A percentile compares a stretch with the other conserved stretches of the same genome.
phyloP scores from a whole-genome alignment of 2,113 vertebrate species.

The Barnardius zonarius region DNA sequence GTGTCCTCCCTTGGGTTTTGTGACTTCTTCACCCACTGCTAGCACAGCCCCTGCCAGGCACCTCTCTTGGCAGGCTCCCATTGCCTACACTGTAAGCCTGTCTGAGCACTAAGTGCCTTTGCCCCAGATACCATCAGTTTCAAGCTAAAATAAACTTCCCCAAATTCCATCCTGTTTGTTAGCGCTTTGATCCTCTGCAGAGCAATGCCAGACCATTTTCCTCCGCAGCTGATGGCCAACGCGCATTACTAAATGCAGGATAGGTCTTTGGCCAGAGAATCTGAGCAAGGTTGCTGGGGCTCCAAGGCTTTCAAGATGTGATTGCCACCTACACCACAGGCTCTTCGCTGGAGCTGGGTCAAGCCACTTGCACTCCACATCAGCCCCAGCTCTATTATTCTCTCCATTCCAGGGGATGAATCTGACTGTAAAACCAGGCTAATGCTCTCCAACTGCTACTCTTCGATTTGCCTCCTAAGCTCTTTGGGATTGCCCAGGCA shows the following conservation, averaged over 20 bases:
- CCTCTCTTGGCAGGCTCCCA: not conserved
- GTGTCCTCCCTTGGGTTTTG: not conserved
- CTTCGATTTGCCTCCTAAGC: rapidly evolving
- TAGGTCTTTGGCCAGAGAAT: not conserved
- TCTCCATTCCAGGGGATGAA: not conserved
- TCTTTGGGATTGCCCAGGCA: not conserved
- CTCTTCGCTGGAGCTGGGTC: not conserved
- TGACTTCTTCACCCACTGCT: not conserved
- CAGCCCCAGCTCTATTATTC: not conserved
- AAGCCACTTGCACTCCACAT: not conserved
- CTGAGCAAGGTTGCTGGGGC: not conserved
- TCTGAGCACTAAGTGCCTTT: not conserved
- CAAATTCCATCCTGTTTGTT: not conserved
- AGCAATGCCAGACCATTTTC: not conserved
- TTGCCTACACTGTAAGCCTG: not conserved
- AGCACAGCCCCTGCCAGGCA: not conserved
- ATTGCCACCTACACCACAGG: not conserved
- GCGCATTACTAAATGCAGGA: not conserved
- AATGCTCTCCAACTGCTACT: not conserved
- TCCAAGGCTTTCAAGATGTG: not conserved
- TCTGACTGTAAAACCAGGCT: not conserved
- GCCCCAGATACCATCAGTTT: not conserved
- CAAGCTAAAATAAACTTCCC: constrained; percentile 27
- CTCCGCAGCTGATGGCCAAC: not conserved
- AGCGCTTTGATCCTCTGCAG: not conserved